Base-by-base conservation (phyloP, 2,888 invertebrate species). In the Pherbina coryleti region DNA sequence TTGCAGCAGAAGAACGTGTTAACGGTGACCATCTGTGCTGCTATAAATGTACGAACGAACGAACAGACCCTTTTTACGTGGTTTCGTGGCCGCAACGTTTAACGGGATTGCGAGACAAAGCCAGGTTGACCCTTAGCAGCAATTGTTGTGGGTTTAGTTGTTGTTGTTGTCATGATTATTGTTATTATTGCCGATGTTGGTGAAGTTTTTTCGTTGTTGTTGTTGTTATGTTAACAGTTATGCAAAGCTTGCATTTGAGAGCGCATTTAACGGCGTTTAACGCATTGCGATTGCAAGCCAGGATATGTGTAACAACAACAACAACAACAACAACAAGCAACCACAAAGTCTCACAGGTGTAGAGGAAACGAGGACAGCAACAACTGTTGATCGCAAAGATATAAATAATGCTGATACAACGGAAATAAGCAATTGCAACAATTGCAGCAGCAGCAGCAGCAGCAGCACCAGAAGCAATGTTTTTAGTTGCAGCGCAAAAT, bases 201-300 rank as follows among this genome's bases (percentile, higher is more conserved):
- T 71, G 2, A 17, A 55, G 53, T 71, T 71, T n/a, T 25, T 69
- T 69, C 5, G 34, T 19, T 71, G 34, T 8, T 17, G 8, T 67
- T 34, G 17, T 69, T 49, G 8, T 19, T 22, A 49, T 22, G 25
- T 69, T 49, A n/a, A 69, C 62, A 49, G 74, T 53, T 69, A 74
- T 64, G 64, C 66, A 31, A 74, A 66, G 51, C 34, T 34, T 34
- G 17, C 34, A 66, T 66, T 66, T 66, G 34, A 34, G 9, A 37
- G 31, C 49, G 51, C 74, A 28, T 74, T 74, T 64, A 64, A 53
- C 51, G 57, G 5, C 51, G 64, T 53, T 74, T 74, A 74, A 34
- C 74, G 51, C 44, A 53, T 57, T 34, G 11, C 72, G 72, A 72
- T 34, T 37, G 57, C 8, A 31, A 22, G 53, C 72, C n/a, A 25